phyloP scores from a whole-genome alignment of 2,113 vertebrate species.

The Galbula dea region DNA sequence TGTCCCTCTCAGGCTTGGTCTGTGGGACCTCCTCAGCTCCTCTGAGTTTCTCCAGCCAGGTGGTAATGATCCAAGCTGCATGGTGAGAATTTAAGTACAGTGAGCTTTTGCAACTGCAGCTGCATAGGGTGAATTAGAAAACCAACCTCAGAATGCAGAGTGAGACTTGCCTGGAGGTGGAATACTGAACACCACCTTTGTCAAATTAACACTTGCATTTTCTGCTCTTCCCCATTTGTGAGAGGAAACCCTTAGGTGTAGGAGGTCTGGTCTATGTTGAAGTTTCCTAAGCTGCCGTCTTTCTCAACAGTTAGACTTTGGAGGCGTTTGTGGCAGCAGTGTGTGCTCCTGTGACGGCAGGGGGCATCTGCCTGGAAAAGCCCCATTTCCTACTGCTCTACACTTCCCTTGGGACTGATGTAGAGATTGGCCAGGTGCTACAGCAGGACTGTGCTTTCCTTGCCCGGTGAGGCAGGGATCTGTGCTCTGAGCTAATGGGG shows the following conservation, averaged over 20 bases:
- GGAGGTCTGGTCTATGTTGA: not conserved
- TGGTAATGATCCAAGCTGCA: not conserved
- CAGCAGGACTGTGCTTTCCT: not conserved
- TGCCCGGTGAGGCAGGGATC: not conserved
- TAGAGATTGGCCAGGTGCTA: not conserved
- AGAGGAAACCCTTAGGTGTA: not conserved
- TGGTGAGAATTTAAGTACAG: not conserved
- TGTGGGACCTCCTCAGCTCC: not conserved
- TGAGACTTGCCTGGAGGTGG: not conserved
- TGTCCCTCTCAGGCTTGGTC: not conserved
- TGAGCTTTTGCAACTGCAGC: not conserved
- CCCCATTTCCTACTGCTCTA: not conserved
- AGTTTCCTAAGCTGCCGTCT: not conserved
- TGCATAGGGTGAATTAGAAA: not conserved
- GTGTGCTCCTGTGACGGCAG: not conserved
- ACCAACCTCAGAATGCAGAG: not conserved
- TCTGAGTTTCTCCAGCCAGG: not conserved
- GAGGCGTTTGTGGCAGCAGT: not conserved
- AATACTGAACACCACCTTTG: fast-evolving
- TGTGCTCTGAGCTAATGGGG: not conserved
- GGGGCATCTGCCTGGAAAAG: not conserved
- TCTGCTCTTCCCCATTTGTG: not conserved
- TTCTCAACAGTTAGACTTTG: not conserved
- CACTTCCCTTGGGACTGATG: not conserved
- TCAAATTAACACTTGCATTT: not conserved